Base-by-base conservation (phyloP, 1,140 invertebrate genomes). In the Megalonaias nervosa region DNA sequence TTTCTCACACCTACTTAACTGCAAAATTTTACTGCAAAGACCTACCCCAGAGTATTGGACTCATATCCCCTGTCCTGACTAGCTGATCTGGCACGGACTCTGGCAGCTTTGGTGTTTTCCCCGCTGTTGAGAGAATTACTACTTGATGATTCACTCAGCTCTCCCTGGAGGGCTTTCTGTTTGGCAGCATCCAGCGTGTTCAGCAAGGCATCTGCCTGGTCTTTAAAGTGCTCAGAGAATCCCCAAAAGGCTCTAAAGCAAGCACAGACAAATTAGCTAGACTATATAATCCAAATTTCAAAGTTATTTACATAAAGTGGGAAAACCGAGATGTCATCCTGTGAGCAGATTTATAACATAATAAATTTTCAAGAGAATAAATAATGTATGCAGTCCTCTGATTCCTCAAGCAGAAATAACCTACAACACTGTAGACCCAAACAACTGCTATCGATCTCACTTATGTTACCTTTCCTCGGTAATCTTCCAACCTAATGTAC, bases 181-280 rank as follows among this genome's bases (percentile, higher is more conserved):
- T 97, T 97, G 6, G 94, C 93, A 1, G 94, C 91, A 87, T 99
- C 98, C 55, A 99, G 91, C 0, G 94, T 94, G 57, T 94, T 94
- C 79, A 98, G 94, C 66, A 99, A 91, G 56, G 92, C 91, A 81
- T 99, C 97, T 2, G 97, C 97, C 83, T 96, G 94, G 31, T 96
- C 95, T 0, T 96, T 96, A 90, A 98, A 99, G 86, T 97, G 95
- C 23, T 95, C 94, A 73, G 95, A 94, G 91, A 98, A 99, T 60
- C 94, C 94, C 94, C 96, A 96, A 91, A 95, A 99, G 48, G 97
- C 97, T 86, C 96, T 91, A 85, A 61, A 62, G 84, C 58, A 77
- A 70, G 11, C 38, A 48, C 11, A 48, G 38, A 48, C 6, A 48
- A 11, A 48, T 48, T 48, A 48, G 38, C 9, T 48, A 11, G 38